These are phyloP conservation scores for Nemapogon koenigi DNA, from an alignment of 2,888 invertebrate genomes.

Conservation along the genomic window DNA sequence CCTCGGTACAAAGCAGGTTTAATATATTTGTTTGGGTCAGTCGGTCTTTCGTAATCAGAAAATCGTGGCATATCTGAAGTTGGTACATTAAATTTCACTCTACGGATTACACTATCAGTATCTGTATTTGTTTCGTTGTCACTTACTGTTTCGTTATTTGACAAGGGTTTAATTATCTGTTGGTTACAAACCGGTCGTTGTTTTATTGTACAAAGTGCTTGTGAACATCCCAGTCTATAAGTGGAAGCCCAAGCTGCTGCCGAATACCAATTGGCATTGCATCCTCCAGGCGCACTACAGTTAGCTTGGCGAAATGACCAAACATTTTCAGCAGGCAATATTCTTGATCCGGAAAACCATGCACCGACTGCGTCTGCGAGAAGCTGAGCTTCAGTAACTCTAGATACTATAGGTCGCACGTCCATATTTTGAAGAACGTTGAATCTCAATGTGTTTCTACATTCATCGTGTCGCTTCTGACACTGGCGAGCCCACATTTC, in stretches of 20 bases:
- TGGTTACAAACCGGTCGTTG: constrained; percentile 38
- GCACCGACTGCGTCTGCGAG: constrained; percentile 50
- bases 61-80: background rate
- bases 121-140: background rate
- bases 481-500: constrained; percentile 57
- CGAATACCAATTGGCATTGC: constrained; percentile 51
- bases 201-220: constrained; percentile 43
- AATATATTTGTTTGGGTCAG: too few relatives aligned
- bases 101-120: background rate
- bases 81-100: background rate
- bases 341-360: constrained; percentile 51
- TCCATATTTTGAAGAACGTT: constrained; percentile 55
- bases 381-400: constrained; percentile 48
- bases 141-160: background rate
- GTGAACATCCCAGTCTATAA: constrained; percentile 52
- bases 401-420: constrained; percentile 39
- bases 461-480: constrained; percentile 55
- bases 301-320: constrained; percentile 43
- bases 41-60: too few relatives aligned
- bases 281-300: constrained; percentile 47
- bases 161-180: too few relatives aligned
- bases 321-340: constrained; percentile 38
- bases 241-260: constrained; percentile 54
- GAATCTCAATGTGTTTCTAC: constrained; percentile 47
- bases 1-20: background rate